Percentiles rank a stretch among this genome's conserved stretches.
These are phyloP conservation scores for Hypena proboscidalis DNA, from an alignment of 2,888 invertebrate species.

Conservation along the genomic window DNA sequence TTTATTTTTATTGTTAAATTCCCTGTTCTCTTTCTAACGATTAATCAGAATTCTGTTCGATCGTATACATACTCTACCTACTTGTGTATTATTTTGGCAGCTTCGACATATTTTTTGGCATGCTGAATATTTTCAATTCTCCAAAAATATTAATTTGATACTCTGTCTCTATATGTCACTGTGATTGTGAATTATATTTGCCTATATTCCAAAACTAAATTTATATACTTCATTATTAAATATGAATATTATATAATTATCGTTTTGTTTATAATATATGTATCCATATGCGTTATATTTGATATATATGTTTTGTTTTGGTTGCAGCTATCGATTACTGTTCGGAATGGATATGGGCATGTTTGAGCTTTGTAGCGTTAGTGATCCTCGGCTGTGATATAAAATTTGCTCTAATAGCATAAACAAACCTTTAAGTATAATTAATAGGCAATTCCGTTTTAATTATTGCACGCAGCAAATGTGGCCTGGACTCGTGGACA, in stretches of 20 bases:
- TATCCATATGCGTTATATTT: slow-evolving; percentile 42
- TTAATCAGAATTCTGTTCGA: no score
- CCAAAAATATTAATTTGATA: no score
- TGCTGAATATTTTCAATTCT: slow-evolving; percentile 9
- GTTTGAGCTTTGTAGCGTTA: slow-evolving; percentile 78
- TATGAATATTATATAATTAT: neutral
- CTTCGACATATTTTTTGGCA: slow-evolving; percentile 22
- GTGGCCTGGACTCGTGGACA: slow-evolving; percentile 86
- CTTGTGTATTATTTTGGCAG: slow-evolving; percentile 10
- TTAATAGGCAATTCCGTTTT: slow-evolving; percentile 70
- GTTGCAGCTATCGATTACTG: slow-evolving; percentile 83
- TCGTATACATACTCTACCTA: no score
- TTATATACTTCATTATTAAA: neutral
- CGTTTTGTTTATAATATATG: slow-evolving; percentile 22
- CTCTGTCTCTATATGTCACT: no score
- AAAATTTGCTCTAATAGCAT: slow-evolving; percentile 67
- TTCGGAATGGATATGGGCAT: slow-evolving; percentile 84
- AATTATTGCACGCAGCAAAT: slow-evolving; percentile 83
- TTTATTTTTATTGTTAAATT: no score
- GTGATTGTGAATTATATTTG: no score
- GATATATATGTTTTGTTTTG: slow-evolving; percentile 66
- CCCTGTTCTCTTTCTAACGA: no score
- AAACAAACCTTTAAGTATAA: slow-evolving; percentile 48
- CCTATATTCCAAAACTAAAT: neutral
- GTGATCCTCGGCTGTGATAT: slow-evolving; percentile 81